Base-by-base conservation (phyloP, 2,888 invertebrate species). In the Acronicta psi region DNA sequence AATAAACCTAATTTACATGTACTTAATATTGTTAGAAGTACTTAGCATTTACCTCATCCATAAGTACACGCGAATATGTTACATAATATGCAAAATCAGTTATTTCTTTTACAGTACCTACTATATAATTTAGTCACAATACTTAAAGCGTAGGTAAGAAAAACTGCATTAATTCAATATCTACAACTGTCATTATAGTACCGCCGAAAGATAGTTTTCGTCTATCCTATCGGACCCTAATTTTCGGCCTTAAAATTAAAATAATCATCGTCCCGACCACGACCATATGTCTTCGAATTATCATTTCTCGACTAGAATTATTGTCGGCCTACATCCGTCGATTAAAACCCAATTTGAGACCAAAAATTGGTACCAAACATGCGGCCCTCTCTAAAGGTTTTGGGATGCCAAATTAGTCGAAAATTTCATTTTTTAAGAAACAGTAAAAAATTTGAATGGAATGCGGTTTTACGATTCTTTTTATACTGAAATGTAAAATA, bases 311-410 rank as follows among this genome's bases (percentile, higher is more conserved):
- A 73, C 74, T 77, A 78, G 73, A 70, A 75, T 76, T 78, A 80
- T 72, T 58, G 51, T 45, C 66, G 69, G 64, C 79, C 83, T 81
- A 80, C 86, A 87, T 89, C 90, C 89, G 89, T 83, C 89, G 82
- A 89, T 92, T 90, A 91, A 84, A 89, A 78, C 64, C 80, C 82
- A 83, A 90, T 90, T 88, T 86, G 73, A 71, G 73, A 70, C 71
- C 73, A 76, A 80, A 88, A 88, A 58, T 67, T 72, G 62, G 64
- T 77, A 67, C 58, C 31, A 53, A 69, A 55, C 63, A 65, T 52
- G 63, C 65, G 60, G 62, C 64, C 51, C 58, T 52, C 52, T 52
- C 53, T 46, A 68, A 76, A 81, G 83, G 81, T 82, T 80, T 75
- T 58, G 52, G 66, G 59, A 63, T 68, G 69, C 63, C 43, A 80